Evolutionary conservation across 2,113 vertebrate species (phyloP), one percentile per base, ranked within the genome.

Genomic region (Echinops telfairi): DNA sequence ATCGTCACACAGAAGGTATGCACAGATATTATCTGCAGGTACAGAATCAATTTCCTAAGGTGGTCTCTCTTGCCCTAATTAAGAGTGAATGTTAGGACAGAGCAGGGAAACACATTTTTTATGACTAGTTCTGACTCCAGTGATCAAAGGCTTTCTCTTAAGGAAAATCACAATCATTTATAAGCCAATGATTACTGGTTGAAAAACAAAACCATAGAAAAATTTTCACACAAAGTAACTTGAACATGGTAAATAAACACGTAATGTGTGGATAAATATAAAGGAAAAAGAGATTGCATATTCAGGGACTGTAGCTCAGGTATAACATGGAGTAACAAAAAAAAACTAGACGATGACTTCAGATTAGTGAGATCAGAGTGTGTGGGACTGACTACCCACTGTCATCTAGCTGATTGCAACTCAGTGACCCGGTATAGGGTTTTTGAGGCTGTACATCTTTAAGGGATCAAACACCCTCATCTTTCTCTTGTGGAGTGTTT

Each of bases 81-180:
- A 83, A 96, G 80, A 90, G 60, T 83, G 94, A 94, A 89, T 77
- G 36, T 94, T 89, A 94, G 89, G 80, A 68, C 11, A 3, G 14
- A 33, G 68, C 20, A 94, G 62, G 33, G 60, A 93, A 94, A 79
- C 29, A 68, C 15, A 92, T 19, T 83, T 95, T 92, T 94, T 90
- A 93, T 10, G 7, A 70, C 81, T 83, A 57, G 58, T 68, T 90
- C 86, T 93, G 71, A 12, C 71, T 78, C 68, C 11, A n/a, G 40
- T 90, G 85, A 95, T 95, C 89, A 95, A 95, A 94, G 36, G 2
- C 15, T 86, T 92, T 23, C 60, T 95, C 83, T 90, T 91, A 86
- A 71, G 85, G 92, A 2, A 91, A 94, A 68, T n/a, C 40, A n/a
- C 92, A 66, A 92, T 94, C 27, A 94, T 92, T 94, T 94, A 84